Evolutionary conservation across 2,113 vertebrate genomes (phyloP), one percentile per base, ranked within the genome.

Genomic region (Elaphurus davidianus): DNA sequence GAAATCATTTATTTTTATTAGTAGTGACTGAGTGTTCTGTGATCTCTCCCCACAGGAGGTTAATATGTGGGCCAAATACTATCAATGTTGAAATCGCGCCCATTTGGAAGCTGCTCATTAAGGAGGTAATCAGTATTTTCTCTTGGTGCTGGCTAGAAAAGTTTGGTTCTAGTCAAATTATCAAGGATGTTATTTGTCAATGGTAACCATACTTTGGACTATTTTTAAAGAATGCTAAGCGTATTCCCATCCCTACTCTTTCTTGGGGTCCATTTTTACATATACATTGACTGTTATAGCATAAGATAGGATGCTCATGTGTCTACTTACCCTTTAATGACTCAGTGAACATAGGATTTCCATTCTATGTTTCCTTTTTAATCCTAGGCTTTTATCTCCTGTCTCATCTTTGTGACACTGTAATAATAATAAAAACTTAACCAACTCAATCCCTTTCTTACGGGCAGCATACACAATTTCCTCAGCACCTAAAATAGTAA

Each of bases 51-150:
- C 82, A 4, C 82, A 99, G 99, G 99, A 99, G 98, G 97, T 57
- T 98, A 92, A 97, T 99, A 94, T 99, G 99, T 94, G 99, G 99
- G 14, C 99, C 99, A 84, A 99, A 99, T 74, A 93, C 96, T 96
- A 99, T 99, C 17, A 98, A 99, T 91, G 99, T 99, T 97, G 99
- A 99, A 95, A 98, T 99, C 90, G 98, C 97, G 7, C 99, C 99
- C 54, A 30, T 99, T 92, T 99, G 99, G 99, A 99, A 99, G 98
- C 98, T 99, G 52, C 99, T 99, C 90, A 83, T 99, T 97, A 99
- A 99, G 96, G 99, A 99, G 99, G 99, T 99, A 98, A 98, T 36
- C 78, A 57, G 21, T 8, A 88, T 93, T 94, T 98, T 97, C 28
- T 97, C 1, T 95, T 96, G 36, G 25, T 79, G 2, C n/a, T 64